These are phyloP conservation scores for Anneissia japonica DNA, from an alignment of 35 echinoderm and acorn worm species.

Conservation along the genomic window DNA sequence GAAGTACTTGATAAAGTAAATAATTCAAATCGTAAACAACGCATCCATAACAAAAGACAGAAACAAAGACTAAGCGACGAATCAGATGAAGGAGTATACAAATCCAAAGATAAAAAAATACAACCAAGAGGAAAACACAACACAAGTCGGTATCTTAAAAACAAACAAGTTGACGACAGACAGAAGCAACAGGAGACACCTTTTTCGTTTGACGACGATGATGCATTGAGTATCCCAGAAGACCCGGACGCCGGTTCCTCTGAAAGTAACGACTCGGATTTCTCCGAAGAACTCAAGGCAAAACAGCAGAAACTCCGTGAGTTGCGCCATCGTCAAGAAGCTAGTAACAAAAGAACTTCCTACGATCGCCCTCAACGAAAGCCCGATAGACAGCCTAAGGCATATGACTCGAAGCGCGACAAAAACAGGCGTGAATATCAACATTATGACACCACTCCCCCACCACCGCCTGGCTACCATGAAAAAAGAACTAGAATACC, in stretches of 20 bases:
- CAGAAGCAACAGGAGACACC: background rate
- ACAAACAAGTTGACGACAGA: background rate
- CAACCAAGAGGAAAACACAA: too few relatives aligned
- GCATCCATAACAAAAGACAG: background rate
- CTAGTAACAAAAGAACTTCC: background rate
- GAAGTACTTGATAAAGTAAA: too few relatives aligned
- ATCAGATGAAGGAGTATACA: background rate
- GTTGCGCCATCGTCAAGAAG: background rate
- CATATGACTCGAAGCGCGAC: background rate
- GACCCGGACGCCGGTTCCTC: background rate
- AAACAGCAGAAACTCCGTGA: background rate
- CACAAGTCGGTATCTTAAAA: background rate
- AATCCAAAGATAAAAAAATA: too few relatives aligned
- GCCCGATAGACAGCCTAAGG: background rate
- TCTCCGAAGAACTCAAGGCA: background rate
- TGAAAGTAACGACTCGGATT: background rate
- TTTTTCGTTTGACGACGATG: too few relatives aligned
- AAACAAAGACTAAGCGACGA: background rate
- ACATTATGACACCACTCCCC: background rate
- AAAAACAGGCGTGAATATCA: background rate
- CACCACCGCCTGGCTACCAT: background rate
- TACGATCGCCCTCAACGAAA: background rate
- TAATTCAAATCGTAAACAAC: too few relatives aligned
- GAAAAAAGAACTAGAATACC: background rate
- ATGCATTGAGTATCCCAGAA: background rate